phyloP scores from a whole-genome alignment of 2,797 vertebrate genomes.

The Myotis vivesi region DNA sequence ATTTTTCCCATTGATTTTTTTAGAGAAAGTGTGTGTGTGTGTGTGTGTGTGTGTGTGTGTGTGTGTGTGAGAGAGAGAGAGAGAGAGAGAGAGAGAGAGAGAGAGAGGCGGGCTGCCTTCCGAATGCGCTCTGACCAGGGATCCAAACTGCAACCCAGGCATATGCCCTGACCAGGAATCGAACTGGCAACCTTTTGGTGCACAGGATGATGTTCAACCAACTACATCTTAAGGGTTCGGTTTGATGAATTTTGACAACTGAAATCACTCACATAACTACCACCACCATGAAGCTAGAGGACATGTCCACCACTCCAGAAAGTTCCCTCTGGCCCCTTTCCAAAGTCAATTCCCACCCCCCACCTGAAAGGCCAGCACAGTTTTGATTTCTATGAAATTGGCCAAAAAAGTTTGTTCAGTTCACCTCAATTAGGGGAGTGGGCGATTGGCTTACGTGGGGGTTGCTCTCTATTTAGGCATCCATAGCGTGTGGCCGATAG shows the following conservation, averaged over 20 bases:
- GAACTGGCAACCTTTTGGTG: too few relatives aligned
- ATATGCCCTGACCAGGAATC: too few relatives aligned
- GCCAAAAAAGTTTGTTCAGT: not conserved
- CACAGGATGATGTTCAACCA: too few relatives aligned
- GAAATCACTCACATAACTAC: not conserved
- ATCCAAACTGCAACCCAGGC: too few relatives aligned
- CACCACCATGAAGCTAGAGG: not conserved
- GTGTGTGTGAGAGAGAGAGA: too few relatives aligned
- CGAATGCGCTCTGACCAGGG: too few relatives aligned
- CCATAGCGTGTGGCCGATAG: fast-evolving
- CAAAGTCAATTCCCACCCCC: not conserved
- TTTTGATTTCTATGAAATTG: not conserved
- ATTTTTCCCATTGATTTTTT: not conserved
- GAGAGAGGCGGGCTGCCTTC: too few relatives aligned
- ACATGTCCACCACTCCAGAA: not conserved
- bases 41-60: too few relatives aligned
- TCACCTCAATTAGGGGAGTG: not conserved
- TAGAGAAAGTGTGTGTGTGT: not conserved
- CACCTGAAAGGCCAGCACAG: not conserved
- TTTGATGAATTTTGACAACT: not conserved
- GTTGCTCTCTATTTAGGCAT: not conserved
- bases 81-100: too few relatives aligned
- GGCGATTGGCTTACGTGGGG: not conserved
- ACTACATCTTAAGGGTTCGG: not conserved
- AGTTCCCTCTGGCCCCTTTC: not conserved